Evolutionary conservation across 2,888 invertebrate genomes (phyloP), one percentile per base, ranked within the genome.

Genomic region (Yponomeuta sedellus): DNA sequence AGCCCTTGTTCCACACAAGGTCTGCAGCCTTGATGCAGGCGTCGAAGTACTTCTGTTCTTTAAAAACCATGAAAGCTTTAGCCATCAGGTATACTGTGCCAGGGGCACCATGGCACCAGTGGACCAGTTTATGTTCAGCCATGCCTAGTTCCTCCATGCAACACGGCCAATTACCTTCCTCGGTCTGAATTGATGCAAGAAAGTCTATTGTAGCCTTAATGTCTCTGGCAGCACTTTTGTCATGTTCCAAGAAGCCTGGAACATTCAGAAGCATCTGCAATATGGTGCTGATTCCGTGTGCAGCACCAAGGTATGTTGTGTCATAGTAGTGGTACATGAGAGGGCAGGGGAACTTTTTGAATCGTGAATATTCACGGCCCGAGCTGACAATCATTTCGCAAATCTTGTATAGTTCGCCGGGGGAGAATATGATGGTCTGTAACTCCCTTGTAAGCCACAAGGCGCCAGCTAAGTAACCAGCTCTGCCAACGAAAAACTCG

Each of bases 101-200:
- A 10, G 96, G 95, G 11, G 96, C 96, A 0, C 97, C 97, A 79
- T 97, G 97, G 80, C 97, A 97, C 97, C 97, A 97, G 77, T 97
- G 97, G 0, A 97, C 93, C 12, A 97, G 85, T 69, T 96, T 95
- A 68, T 96, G 94, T 3, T 92, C 92, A 59, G 80, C 81, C 56
- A 87, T 75, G 6, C 91, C 86, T 65, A 94, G 84, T 79, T 97
- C 95, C 72, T 94, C 96, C 78, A 95, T 91, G 5, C 95, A 94
- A 71, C 94, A 94, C 0, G 96, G 95, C 82, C 95, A 95, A 79
- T 96, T 96, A 0, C 96, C 96, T 67, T 94, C 93, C 0, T 82
- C 75, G 70, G 93, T 94, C 86, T 97, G 96, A 59, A 95, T 74
- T 0, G 91, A 86, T 65, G 94, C 80, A 73, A 97, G 75, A 77